phyloP scores from a whole-genome alignment of 1,140 invertebrate genomes.

The Brachionus koreanus region DNA sequence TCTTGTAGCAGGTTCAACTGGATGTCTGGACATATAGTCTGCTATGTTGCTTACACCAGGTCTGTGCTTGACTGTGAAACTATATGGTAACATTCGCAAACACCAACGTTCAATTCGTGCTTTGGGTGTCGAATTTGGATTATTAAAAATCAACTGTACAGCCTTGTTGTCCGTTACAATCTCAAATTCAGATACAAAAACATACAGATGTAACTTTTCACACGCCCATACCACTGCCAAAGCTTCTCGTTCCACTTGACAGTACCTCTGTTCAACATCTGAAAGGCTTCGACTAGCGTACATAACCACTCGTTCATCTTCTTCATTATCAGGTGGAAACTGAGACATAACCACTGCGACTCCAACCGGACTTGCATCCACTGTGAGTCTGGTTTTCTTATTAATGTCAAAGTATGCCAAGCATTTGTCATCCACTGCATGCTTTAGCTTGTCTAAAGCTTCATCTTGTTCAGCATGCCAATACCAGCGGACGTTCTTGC shows the following conservation, averaged over 20 bases:
- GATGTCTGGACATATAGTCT: neutral
- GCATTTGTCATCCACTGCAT: neutral
- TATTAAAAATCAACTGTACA: slow-evolving; percentile 3
- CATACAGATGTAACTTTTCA: slow-evolving; percentile 4
- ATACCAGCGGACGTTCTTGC: neutral
- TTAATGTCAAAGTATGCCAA: neutral
- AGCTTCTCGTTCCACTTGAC: slow-evolving; percentile 40
- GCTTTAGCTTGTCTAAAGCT: neutral
- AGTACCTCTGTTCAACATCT: slow-evolving; percentile 49
- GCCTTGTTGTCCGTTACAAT: neutral
- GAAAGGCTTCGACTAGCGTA: slow-evolving; percentile 49
- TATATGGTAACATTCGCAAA: neutral
- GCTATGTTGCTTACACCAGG: neutral
- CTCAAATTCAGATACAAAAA: slow-evolving; percentile 1
- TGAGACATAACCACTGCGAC: slow-evolving; percentile 60
- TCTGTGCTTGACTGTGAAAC: slow-evolving; percentile 6
- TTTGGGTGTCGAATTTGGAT: neutral
- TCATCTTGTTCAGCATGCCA: slow-evolving; percentile 14
- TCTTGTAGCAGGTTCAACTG: too few relatives aligned
- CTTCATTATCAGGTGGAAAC: neutral
- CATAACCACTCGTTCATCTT: slow-evolving; percentile 44
- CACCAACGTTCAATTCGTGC: neutral
- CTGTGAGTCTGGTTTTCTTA: neutral
- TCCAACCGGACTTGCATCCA: slow-evolving; percentile 51
- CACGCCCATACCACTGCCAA: neutral